These are phyloP conservation scores for Dicyrtoma fusca DNA, from an alignment of 2,888 invertebrate species.

Conservation along the genomic window DNA sequence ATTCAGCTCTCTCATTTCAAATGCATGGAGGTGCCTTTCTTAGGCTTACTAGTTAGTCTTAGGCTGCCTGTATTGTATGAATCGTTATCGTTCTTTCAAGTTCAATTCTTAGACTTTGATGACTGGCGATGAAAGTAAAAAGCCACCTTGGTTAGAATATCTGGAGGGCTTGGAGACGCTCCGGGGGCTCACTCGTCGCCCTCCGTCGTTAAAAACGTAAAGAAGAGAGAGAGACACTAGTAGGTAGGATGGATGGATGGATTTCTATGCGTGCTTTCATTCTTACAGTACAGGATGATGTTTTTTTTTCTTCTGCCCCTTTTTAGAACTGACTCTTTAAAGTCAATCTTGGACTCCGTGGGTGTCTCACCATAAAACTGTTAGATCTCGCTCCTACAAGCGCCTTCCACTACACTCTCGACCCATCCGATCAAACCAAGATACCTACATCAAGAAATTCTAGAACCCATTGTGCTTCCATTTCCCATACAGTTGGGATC, in stretches of 20 bases:
- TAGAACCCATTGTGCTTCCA: not conserved
- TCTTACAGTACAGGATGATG: too few species aligned
- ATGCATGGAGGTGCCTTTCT: too few species aligned
- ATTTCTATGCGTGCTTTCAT: too few species aligned
- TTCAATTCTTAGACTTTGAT: not conserved
- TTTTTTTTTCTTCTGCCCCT: too few species aligned
- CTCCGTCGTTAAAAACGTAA: slow-evolving; percentile 22
- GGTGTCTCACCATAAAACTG: slow-evolving; percentile 54
- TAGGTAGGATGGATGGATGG: not conserved
- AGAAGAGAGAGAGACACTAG: not conserved
- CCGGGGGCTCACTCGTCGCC: slow-evolving; percentile 23
- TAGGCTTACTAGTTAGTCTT: too few species aligned
- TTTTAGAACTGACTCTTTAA: slow-evolving; percentile 29
- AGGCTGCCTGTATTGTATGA: too few species aligned
- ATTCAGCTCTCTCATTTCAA: not conserved
- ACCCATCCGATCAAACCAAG: slow-evolving; percentile 18
- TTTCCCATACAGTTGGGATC: not conserved
- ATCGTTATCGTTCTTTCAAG: too few species aligned
- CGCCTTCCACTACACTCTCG: slow-evolving; percentile 38
- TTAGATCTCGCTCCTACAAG: slow-evolving; percentile 48
- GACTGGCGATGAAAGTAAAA: slow-evolving; percentile 15
- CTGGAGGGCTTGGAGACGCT: slow-evolving; percentile 3
- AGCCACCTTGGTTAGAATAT: slow-evolving; percentile 20
- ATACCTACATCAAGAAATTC: slow-evolving; percentile 10
- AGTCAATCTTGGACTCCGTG: slow-evolving; percentile 53